A percentile compares a stretch with the other conserved stretches of the same genome.
Evolutionary conservation across 2,113 vertebrate species (phyloP).

Genomic region (Puntigrus tetrazona): DNA sequence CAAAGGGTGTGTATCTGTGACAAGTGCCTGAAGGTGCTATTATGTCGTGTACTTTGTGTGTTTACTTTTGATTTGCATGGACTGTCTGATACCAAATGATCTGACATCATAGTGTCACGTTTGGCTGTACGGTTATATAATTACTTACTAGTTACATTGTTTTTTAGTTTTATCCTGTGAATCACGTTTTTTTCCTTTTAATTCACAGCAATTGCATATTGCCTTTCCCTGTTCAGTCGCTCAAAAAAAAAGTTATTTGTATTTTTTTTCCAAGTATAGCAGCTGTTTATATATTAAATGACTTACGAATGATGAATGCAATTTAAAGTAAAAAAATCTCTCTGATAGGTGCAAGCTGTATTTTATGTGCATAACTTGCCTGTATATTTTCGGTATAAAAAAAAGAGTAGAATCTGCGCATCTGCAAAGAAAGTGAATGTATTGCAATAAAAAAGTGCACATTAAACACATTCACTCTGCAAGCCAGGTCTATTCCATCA

Average conservation of each 20-base stretch:
- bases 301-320: background rate
- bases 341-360: background rate
- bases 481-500: background rate
- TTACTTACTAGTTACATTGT: background rate
- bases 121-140: background rate
- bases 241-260: background rate
- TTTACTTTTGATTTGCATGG: constrained; percentile 10
- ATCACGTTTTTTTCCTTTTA: background rate
- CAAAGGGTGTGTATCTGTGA: background rate
- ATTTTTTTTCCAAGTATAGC: background rate
- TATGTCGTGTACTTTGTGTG: background rate
- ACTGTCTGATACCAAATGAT: background rate
- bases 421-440: background rate
- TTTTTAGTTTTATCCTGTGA: background rate
- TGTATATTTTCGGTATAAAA: background rate
- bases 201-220: background rate
- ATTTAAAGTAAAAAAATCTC: background rate
- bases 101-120: background rate
- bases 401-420: background rate
- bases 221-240: background rate
- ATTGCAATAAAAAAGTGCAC: background rate
- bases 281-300: background rate
- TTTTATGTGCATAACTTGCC: background rate
- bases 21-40: background rate
- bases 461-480: background rate